Evolutionary conservation across 2,888 invertebrate genomes (phyloP), one percentile per base, ranked within the genome.

Genomic region (Mythimna ferrago): DNA sequence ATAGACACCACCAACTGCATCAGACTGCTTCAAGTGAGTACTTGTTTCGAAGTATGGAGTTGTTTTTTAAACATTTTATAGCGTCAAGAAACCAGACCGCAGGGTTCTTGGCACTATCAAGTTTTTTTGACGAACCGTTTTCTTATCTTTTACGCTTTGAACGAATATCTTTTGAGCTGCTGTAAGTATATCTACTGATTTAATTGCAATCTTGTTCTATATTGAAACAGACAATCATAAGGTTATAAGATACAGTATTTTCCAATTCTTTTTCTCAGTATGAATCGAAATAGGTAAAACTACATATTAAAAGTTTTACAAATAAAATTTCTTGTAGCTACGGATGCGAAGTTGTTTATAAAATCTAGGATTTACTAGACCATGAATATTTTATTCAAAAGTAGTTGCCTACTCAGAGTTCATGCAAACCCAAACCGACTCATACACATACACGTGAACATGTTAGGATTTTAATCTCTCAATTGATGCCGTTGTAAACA

Each of bases 401-500:
- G 19, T 44, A 54, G 4, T 53, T 53, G 21, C 54, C 16, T 48
- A 11, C n/a, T 21, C 21, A n/a, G n/a, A 21, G 2, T 21, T n/a
- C 19, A 26, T 6, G 7, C 16, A 54, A 11, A 16, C 5, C 16
- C 41, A 41, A 14, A 21, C 61, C 21, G 41, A 21, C 7, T 7
- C 11, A 41, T 61, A 21, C 11, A 44, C 16, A 19, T 38, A 48
- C 62, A 51, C 11, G 26, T n/a, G 10, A 2, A 73, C 35, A 71
- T 79, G 76, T 83, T 76, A 80, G 74, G 73, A 80, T 86, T 85
- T 82, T 80, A 81, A 84, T 80, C 76, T 78, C 81, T 77, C 76
- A 73, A 85, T 73, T 85, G 82, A 85, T 85, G 82, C 77, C 72
- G 73, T 77, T 84, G 85, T 86, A 87, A 89, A 86, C 84, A 86